Evolutionary conservation across 2,113 vertebrate species (phyloP), one percentile per base, ranked within the genome.

Genomic region (Sinocyclocheilus anshuiensis): DNA sequence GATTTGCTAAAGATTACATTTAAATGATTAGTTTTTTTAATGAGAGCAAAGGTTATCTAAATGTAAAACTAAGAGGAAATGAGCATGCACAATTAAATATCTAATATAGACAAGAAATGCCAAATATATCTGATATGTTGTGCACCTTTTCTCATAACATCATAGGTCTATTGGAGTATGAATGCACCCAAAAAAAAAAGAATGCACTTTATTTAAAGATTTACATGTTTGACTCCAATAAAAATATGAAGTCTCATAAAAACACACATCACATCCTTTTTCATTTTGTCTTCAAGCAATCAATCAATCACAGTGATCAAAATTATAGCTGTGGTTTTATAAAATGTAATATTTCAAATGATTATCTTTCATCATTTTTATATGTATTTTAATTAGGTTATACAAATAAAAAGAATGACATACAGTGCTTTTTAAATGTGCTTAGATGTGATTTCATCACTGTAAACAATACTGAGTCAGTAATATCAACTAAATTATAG

Each of bases 381-480:
- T 36, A 79, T 39, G 36, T 36, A 22, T 42, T 13, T 42, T 74
- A n/a, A 45, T 45, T 45, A 1, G 11, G 45, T 29, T 45, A 74
- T 10, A 45, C 10, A 20, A 33, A 11, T 59, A 59, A 26, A 84
- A 63, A 11, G 6, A 71, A 42, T 67, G 26, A 81, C 76, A 61
- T 63, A 50, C 72, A 26, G 26, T 81, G 50, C 61, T 69, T 81
- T 9, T 22, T 42, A 15, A 48, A 45, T 55, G 53, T 85, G 67
- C 61, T 57, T 55, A 3, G 11, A 77, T 77, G 36, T 83, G 36
- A 45, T 76, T 74, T 72, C 20, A 39, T 82, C 74, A 71, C 50
- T 72, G 55, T 84, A 79, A 88, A 86, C 80, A 83, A 20, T 63
- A 48, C 53, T 13, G 3, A 39, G 53, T 22, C 26, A 26, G 26